Conservation (phyloP, 2,888 invertebrate genomes). For the Panopea generosa region DNA sequence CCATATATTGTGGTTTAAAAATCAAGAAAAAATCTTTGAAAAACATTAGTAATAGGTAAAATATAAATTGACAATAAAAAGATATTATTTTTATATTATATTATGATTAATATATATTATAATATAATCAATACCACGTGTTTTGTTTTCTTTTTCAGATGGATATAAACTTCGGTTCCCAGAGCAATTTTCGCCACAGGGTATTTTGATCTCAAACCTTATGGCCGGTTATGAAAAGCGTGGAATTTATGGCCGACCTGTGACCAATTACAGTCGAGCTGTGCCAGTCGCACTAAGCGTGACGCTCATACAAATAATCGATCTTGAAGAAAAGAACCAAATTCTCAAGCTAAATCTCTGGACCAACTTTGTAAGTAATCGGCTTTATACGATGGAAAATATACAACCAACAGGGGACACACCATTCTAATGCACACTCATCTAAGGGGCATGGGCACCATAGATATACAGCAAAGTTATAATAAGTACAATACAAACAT, state of each 20-base stretch:
- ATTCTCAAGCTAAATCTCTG: constrained; percentile 84
- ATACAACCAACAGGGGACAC: neutral
- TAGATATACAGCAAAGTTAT: no score
- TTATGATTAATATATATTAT: no score
- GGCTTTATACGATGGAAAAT: neutral
- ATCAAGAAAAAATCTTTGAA: no score
- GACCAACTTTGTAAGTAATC: constrained; percentile 84
- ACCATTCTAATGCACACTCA: neutral
- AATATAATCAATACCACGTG: no score
- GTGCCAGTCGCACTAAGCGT: constrained; percentile 82
- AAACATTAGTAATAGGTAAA: no score
- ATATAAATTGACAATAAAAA: no score
- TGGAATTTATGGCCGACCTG: constrained; percentile 82
- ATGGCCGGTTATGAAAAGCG: constrained; percentile 79
- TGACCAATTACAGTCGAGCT: constrained; percentile 80
- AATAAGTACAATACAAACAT: no score
- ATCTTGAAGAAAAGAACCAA: constrained; percentile 85
- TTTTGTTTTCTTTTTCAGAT: constrained; percentile 34
- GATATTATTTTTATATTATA: no score
- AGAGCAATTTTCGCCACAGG: constrained; percentile 77
- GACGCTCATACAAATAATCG: constrained; percentile 84
- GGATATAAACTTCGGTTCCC: constrained; percentile 24
- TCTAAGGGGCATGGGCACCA: no score
- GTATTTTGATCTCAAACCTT: constrained; percentile 80
- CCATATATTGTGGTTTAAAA: no score